phyloP scores from a whole-genome alignment of 2,113 vertebrate species.

The Dipodomys stephensi region DNA sequence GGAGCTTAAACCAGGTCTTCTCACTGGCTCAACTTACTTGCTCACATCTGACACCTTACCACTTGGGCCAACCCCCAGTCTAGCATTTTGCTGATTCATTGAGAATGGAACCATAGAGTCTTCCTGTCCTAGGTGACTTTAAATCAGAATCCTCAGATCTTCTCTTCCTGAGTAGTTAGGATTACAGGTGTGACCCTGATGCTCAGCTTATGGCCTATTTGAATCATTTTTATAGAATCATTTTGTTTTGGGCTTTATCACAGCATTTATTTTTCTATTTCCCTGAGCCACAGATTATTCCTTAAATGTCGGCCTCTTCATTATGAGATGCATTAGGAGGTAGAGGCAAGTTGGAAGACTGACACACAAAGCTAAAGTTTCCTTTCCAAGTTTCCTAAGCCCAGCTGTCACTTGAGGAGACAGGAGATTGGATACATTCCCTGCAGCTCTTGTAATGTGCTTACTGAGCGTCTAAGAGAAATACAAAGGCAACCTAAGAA shows the following conservation, averaged over 20 bases:
- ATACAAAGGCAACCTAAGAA: neutral
- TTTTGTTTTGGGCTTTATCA: neutral
- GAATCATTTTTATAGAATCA: neutral
- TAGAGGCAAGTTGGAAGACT: too few relatives aligned
- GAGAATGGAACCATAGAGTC: too few relatives aligned
- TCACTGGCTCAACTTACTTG: too few relatives aligned
- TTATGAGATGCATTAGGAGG: neutral
- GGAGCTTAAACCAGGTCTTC: too few relatives aligned
- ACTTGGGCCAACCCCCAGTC: too few relatives aligned
- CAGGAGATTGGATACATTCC: fast-evolving
- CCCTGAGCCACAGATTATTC: neutral
- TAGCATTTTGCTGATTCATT: too few relatives aligned
- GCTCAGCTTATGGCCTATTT: neutral
- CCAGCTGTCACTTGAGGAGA: fast-evolving
- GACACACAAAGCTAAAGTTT: fast-evolving
- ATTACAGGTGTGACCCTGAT: too few relatives aligned
- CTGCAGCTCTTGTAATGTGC: neutral
- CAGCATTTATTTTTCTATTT: neutral
- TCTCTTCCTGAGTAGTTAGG: too few relatives aligned
- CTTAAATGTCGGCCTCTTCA: neutral
- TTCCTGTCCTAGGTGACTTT: too few relatives aligned
- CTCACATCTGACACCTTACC: too few relatives aligned
- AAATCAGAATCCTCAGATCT: too few relatives aligned
- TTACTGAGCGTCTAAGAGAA: neutral
- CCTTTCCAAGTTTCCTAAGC: fast-evolving